Percentiles rank a stretch among this genome's conserved stretches.
Conservation (phyloP, 2,888 invertebrate genomes). For the Mactromeris polynyma region DNA sequence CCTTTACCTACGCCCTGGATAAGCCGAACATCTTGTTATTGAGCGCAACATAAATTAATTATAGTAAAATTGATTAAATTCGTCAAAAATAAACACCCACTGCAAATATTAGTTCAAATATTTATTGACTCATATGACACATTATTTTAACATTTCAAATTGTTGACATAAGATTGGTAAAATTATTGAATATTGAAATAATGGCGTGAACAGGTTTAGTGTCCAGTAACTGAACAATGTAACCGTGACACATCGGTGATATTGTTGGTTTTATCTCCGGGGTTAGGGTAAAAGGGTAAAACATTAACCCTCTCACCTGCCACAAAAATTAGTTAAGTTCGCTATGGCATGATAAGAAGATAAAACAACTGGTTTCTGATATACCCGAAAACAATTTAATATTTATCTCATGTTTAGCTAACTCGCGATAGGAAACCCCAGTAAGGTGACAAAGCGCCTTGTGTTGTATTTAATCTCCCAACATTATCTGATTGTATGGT, state of each 20-base stretch:
- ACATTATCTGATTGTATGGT: not conserved
- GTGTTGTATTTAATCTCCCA: not conserved
- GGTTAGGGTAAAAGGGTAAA: constrained; percentile 1
- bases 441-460: not conserved
- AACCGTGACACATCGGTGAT: constrained; percentile 19
- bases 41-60: not conserved
- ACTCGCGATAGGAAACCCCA: not conserved
- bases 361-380: not conserved
- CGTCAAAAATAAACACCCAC: not conserved
- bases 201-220: constrained; percentile 22
- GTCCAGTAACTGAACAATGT: constrained; percentile 40
- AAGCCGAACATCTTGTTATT: not conserved
- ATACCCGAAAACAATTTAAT: constrained; percentile 4
- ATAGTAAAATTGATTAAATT: not conserved
- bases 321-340: not conserved
- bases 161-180: constrained; percentile 27
- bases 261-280: constrained; percentile 4
- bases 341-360: constrained; percentile 4
- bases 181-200: constrained; percentile 44
- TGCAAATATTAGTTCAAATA: not conserved
- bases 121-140: not conserved
- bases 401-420: not conserved
- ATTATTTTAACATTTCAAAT: constrained; percentile 23
- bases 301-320: constrained; percentile 26
- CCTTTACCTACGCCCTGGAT: too few species aligned